A percentile compares a stretch with the other conserved stretches of the same genome.
These are phyloP conservation scores for Hyppa rectilinea DNA, from an alignment of 2,888 invertebrate species.

Conservation along the genomic window DNA sequence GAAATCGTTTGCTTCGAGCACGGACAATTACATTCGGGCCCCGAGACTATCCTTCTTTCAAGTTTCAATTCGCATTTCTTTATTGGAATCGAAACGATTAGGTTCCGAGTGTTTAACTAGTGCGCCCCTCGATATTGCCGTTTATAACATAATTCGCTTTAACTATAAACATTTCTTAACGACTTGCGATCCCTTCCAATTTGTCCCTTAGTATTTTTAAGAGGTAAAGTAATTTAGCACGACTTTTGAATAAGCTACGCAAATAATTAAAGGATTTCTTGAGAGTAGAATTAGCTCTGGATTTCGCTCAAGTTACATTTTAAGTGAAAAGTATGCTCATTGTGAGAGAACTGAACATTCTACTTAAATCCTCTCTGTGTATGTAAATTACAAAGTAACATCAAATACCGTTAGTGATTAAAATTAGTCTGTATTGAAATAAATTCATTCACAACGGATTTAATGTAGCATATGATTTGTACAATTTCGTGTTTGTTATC, in stretches of 20 bases:
- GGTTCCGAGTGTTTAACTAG: constrained; percentile 73
- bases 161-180: constrained; percentile 63
- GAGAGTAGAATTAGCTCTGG: constrained; percentile 36
- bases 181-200: constrained; percentile 55
- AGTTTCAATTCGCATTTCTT: constrained; percentile 84
- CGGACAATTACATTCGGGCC: constrained; percentile 84
- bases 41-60: constrained; percentile 82
- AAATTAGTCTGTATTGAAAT: constrained; percentile 38
- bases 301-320: constrained; percentile 34
- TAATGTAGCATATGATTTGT: constrained; percentile 45
- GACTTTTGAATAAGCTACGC: constrained; percentile 59
- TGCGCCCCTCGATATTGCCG: constrained; percentile 65
- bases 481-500: constrained; percentile 44
- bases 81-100: constrained; percentile 81
- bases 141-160: constrained; percentile 62
- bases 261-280: constrained; percentile 61
- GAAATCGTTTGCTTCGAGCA: constrained; percentile 83
- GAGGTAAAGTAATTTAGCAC: constrained; percentile 52
- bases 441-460: constrained; percentile 30
- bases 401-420: constrained; percentile 28
- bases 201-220: constrained; percentile 53
- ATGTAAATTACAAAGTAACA: constrained; percentile 19
- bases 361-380: constrained; percentile 6
- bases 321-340: constrained; percentile 36
- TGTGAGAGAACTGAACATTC: constrained; percentile 25